Conservation (phyloP, 2,888 invertebrate genomes). For the Drosophila melanocephala region DNA sequence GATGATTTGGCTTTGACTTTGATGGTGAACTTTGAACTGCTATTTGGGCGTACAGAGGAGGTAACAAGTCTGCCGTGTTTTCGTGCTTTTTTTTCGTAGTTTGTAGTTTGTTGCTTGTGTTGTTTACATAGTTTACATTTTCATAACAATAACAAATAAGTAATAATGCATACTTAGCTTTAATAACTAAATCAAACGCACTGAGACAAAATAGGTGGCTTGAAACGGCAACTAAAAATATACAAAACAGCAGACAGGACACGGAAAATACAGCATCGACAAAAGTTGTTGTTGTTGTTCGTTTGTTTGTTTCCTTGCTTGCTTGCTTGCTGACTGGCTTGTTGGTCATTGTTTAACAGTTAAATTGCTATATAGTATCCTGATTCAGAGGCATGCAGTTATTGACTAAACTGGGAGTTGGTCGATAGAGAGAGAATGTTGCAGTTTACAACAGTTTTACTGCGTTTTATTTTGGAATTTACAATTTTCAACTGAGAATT, state of each 20-base stretch:
- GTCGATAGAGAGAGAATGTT: conserved; percentile 12
- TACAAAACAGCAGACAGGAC: conserved; percentile 54
- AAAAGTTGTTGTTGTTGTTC: neutral
- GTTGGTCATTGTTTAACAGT: conserved; percentile 13
- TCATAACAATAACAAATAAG: conserved; percentile 80
- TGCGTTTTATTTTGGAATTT: conserved; percentile 16
- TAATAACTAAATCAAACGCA: conserved; percentile 64
- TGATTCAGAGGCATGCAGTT: conserved; percentile 54
- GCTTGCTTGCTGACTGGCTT: neutral
- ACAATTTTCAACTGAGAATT: conserved; percentile 64
- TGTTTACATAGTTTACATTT: conserved; percentile 48
- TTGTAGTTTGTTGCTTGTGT: conserved; percentile 39
- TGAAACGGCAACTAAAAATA: conserved; percentile 43
- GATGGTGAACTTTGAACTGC: conserved; percentile 52
- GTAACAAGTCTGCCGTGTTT: conserved; percentile 48
- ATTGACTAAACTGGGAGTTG: conserved; percentile 48
- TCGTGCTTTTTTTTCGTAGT: conserved; percentile 7
- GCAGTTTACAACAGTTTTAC: neutral
- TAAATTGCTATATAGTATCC: conserved; percentile 16
- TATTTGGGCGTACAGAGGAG: conserved; percentile 40
- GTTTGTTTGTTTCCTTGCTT: neutral
- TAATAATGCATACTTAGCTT: conserved; percentile 68
- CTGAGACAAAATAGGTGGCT: conserved; percentile 26
- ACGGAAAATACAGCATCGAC: conserved; percentile 22
- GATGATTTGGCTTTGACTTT: conserved; percentile 72